Percentiles rank a stretch among this genome's conserved stretches.
Evolutionary conservation across 1,140 invertebrate genomes (phyloP).

Genomic region (Nymphalis io): DNA sequence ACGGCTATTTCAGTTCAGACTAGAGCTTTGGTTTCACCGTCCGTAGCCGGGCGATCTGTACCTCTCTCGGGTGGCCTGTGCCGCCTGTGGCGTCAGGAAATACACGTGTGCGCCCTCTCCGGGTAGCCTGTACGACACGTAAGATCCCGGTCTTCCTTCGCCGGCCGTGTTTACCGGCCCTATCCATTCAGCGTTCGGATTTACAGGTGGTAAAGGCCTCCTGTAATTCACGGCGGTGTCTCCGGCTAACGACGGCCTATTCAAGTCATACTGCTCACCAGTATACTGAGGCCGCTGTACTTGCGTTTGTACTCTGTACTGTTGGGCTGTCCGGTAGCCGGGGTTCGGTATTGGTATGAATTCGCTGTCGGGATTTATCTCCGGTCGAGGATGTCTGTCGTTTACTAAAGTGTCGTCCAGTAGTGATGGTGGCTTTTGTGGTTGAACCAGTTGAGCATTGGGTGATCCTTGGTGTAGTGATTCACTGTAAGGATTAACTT

Average conservation of each 20-base stretch:
- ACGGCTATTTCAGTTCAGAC: slow-evolving; percentile 58
- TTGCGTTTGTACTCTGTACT: slow-evolving; percentile 64
- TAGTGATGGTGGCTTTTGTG: slow-evolving; percentile 75
- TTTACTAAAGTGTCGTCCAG: slow-evolving; percentile 84
- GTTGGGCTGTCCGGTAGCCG: slow-evolving; percentile 66
- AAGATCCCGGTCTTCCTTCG: slow-evolving; percentile 79
- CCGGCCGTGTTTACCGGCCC: slow-evolving; percentile 68
- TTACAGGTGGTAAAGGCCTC: slow-evolving; percentile 81
- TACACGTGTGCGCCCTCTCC: slow-evolving; percentile 88
- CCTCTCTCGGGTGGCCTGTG: slow-evolving; percentile 80
- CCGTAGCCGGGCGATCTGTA: slow-evolving; percentile 75
- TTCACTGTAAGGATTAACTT: slow-evolving; percentile 84
- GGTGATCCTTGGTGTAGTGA: slow-evolving; percentile 45
- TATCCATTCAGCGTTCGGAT: slow-evolving; percentile 87
- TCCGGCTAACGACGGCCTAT: slow-evolving; percentile 77
- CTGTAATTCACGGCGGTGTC: slow-evolving; percentile 85
- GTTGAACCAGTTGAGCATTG: slow-evolving; percentile 53
- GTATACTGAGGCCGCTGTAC: slow-evolving; percentile 57
- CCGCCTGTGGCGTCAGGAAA: slow-evolving; percentile 84
- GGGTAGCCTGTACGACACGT: slow-evolving; percentile 85
- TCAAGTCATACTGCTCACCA: slow-evolving; percentile 68
- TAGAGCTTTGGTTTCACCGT: slow-evolving; percentile 78
- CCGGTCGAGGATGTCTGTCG: slow-evolving; percentile 82
- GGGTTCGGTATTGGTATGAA: slow-evolving; percentile 82
- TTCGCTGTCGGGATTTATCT: slow-evolving; percentile 84